Evolutionary conservation across 2,797 vertebrate species (phyloP).

Genomic region (Taeniopygia guttata): DNA sequence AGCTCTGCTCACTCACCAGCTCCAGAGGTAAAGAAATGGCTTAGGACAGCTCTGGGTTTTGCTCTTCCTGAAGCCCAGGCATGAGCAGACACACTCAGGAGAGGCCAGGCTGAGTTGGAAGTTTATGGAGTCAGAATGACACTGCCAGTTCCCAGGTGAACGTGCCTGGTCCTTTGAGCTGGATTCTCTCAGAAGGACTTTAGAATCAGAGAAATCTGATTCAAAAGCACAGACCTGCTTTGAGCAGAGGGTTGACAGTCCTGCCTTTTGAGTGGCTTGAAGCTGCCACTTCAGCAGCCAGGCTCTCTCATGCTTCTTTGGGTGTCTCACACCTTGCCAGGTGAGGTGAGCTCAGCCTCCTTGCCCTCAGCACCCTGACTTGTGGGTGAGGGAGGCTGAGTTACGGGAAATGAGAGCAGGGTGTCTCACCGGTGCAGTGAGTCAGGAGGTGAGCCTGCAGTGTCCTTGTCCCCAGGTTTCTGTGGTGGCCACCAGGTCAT

Average conservation of each 20-base stretch:
- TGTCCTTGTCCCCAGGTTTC: not conserved
- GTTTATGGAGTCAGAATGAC: not conserved
- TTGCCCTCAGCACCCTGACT: not conserved
- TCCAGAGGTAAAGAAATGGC: conserved; percentile 86
- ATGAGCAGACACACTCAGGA: not conserved
- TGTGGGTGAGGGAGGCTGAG: not conserved
- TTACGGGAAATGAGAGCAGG: not conserved
- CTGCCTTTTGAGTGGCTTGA: not conserved
- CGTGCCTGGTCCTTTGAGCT: not conserved
- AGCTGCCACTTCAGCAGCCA: not conserved
- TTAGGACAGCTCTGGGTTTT: not conserved
- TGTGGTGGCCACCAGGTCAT: not conserved
- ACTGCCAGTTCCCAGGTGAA: not conserved
- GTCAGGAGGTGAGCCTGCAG: not conserved
- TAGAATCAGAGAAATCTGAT: not conserved
- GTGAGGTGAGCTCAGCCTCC: not conserved
- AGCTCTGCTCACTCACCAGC: conserved; percentile 97
- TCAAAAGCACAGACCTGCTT: not conserved
- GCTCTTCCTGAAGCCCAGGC: not conserved
- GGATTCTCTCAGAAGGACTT: not conserved
- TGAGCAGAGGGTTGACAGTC: not conserved
- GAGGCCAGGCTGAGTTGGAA: not conserved
- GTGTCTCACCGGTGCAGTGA: not conserved
- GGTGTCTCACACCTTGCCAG: not conserved
- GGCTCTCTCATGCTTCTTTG: not conserved